Conservation (phyloP, 2,888 invertebrate genomes). For the Chrysotoxum bicinctum region DNA sequence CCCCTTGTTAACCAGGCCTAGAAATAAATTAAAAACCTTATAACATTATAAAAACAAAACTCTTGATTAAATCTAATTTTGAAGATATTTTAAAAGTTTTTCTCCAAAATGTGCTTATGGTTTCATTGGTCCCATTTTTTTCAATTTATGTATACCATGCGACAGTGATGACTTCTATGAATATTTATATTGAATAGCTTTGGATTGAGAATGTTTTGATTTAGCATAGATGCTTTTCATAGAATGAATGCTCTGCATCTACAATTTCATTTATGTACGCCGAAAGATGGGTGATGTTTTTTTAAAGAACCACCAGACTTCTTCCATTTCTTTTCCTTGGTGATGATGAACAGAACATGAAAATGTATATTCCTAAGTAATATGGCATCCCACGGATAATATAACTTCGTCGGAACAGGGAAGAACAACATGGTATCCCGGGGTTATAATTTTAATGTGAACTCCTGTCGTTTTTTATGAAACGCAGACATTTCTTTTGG, state of each 20-base stretch:
- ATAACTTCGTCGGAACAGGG: background rate
- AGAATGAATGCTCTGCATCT: background rate
- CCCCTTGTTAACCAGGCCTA: background rate
- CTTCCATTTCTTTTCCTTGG: background rate
- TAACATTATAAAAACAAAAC: background rate
- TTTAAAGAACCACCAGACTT: background rate
- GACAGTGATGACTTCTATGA: background rate
- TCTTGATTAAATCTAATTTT: background rate
- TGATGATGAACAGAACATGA: conserved; percentile 6
- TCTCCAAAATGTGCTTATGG: background rate
- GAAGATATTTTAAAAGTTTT: background rate
- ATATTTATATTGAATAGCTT: background rate
- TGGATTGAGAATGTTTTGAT: background rate
- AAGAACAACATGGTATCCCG: background rate
- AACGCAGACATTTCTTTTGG: conserved; percentile 10
- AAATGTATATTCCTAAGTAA: conserved; percentile 1
- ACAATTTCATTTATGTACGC: background rate
- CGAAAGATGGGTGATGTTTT: background rate
- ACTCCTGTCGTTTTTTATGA: conserved; percentile 2
- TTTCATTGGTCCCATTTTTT: background rate
- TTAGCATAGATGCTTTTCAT: background rate
- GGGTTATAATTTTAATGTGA: conserved; percentile 19
- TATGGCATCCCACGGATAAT: background rate
- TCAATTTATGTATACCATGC: background rate
- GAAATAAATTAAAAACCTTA: background rate